Base-by-base conservation (phyloP, 1,140 invertebrate genomes). In the Notospermus geniculatus region DNA sequence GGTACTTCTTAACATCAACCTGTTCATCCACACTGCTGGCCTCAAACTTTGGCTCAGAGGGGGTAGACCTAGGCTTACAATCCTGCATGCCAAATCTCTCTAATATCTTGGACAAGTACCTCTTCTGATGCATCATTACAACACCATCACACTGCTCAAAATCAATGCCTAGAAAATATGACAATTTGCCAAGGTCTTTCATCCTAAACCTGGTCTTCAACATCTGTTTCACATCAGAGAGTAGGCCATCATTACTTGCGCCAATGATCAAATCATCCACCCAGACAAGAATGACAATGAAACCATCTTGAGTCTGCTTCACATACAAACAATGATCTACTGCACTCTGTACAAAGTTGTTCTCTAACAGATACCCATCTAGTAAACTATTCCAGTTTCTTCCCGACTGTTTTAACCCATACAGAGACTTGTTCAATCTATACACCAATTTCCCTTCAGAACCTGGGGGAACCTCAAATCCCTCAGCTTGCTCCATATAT, bases 261-360 rank as follows among this genome's bases (percentile, higher is more conserved):
- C 7, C 57, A 50, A 59, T 43, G 28, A 50, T 59, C 11, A 59
- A 59, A 59, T 50, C 57, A 59, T 59, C 57, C 23, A 59, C 57
- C 57, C 57, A 52, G 15, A 59, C 41, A 41, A 59, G 39, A n/a
- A 59, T 22, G 17, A 59, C 23, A 59, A 19, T 52, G 11, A 50
- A 43, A 17, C 27, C 9, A 27, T 1, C 13, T 2, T 53, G 0
- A 28, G 32, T 59, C 45, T 59, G 22, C 25, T 59, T 7, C 45
- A 59, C 2, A 59, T 41, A 59, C 57, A 59, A 13, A 43, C n/a
- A n/a, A n/a, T n/a, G n/a, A n/a, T n/a, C n/a, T n/a, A n/a, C n/a
- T 9, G 4, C 19, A 59, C 15, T 43, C 30, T 59, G 4, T 13
- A 50, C 57, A 50, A 50, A 59, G 13, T 22, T 41, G 45, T 59